A percentile compares a stretch with the other conserved stretches of the same genome.
These are phyloP conservation scores for Motacilla alba DNA, from an alignment of 2,113 vertebrate species.

Conservation along the genomic window DNA sequence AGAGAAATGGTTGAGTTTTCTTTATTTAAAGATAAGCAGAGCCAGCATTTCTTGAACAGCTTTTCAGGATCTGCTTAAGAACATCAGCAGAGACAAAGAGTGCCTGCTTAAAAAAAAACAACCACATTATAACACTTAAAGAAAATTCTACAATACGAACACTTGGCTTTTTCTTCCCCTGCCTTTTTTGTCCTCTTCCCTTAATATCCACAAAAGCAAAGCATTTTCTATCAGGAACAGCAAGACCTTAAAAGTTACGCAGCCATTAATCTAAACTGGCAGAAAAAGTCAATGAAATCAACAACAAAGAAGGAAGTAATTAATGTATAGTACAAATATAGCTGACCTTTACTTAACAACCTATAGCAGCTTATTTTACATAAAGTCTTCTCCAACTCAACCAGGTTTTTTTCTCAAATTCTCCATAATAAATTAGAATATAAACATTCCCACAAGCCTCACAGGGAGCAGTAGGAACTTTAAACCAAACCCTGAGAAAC, in stretches of 20 bases:
- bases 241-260: background rate
- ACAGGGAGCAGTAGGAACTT: background rate
- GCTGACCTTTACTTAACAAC: background rate
- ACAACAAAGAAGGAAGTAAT: background rate
- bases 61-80: background rate
- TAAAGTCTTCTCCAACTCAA: background rate
- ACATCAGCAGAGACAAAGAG: background rate
- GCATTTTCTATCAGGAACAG: background rate
- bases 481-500: background rate
- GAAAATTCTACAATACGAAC: background rate
- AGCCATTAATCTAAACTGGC: background rate
- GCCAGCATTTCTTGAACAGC: background rate
- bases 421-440: background rate
- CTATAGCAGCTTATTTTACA: background rate
- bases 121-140: background rate
- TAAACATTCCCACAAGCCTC: background rate
- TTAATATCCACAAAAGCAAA: background rate
- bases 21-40: background rate
- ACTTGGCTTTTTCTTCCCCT: accelerated
- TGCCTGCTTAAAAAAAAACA: background rate
- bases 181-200: background rate
- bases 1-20: background rate
- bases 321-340: background rate
- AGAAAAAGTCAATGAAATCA: background rate
- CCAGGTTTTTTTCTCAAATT: background rate